Base-by-base conservation (phyloP, 2,888 invertebrate species). In the Anorthoa munda region DNA sequence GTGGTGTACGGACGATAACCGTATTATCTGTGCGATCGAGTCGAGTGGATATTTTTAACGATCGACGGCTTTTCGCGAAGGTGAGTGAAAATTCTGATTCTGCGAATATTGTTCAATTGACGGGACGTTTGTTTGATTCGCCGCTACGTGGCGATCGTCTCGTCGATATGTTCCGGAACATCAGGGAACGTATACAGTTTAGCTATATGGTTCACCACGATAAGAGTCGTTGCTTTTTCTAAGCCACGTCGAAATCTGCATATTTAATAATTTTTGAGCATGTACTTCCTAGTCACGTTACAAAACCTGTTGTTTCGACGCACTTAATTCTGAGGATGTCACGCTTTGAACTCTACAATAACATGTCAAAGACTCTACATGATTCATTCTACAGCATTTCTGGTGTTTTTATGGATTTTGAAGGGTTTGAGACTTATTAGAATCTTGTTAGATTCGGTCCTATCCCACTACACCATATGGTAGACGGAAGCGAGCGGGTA, bases 1-100 rank as follows among this genome's bases (percentile, higher is more conserved):
- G 96, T 96, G 96, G 92, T 94, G 93, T 95, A 95, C 94, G 94
- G 93, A 93, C 95, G 93, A 95, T 95, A 94, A 94, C 95, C 95
- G 95, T 96, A 94, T 95, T 94, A 95, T 95, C 95, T 95, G 95
- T 95, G 96, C 93, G 91, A 93, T 93, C 92, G 92, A 94, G 90
- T 92, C 92, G 90, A 90, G 94, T 95, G 96, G 95, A 96, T 95
- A 95, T 95, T 93, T 94, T 92, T 93, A 94, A 93, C 92, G 90
- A 93, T 91, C 91, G 90, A 92, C 93, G 88, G 90, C 90, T 92
- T 90, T 93, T 92, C 89, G 86, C 90, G 86, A 94, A 95, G 95
- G 95, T 95, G 90, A 95, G 95, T 95, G 81, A 90, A 91, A 91
- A 90, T 91, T 87, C 83, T 75, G 77, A 90, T 91, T 91, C 89